A percentile compares a stretch with the other conserved stretches of the same genome.
Evolutionary conservation across 1,140 invertebrate species (phyloP).

Genomic region (Dendrolimus kikuchii): DNA sequence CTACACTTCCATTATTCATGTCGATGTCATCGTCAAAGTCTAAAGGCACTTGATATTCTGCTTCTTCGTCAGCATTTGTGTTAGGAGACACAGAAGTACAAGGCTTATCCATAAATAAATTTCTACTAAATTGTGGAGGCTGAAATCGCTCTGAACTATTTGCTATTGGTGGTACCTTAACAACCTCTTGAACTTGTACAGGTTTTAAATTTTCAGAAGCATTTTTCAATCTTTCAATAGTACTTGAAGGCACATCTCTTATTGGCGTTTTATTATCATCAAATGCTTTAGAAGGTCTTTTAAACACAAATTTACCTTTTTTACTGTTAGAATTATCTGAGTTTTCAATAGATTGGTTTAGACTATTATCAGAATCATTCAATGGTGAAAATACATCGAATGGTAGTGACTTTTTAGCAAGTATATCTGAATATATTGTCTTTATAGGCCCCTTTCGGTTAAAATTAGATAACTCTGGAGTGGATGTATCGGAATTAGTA

Average conservation of each 20-base stretch:
- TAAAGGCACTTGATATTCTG: constrained; percentile 38
- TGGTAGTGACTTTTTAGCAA: constrained; percentile 36
- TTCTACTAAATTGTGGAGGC: constrained; percentile 36
- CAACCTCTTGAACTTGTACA: constrained; percentile 23
- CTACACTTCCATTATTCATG: constrained; percentile 24
- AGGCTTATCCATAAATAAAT: constrained; percentile 28
- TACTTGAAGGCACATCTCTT: constrained; percentile 42
- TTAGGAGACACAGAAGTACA: constrained; percentile 13
- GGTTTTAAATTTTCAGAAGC: constrained; percentile 53
- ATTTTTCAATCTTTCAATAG: constrained; percentile 49
- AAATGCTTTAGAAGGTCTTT: constrained; percentile 41
- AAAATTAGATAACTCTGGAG: constrained; percentile 24
- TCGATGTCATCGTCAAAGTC: constrained; percentile 38
- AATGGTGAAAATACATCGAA: constrained; percentile 35
- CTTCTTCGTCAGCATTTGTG: constrained; percentile 23
- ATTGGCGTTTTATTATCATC: constrained; percentile 27
- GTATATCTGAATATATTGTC: constrained; percentile 29
- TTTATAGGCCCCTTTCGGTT: constrained; percentile 23
- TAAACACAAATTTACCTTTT: constrained; percentile 63
- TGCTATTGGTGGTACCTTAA: constrained; percentile 25
- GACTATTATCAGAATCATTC: constrained; percentile 20
- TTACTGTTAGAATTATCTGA: constrained; percentile 12
- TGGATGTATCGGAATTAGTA: constrained; percentile 19
- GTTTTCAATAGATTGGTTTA: constrained; percentile 16
- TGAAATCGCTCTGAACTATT: constrained; percentile 61